phyloP scores from a whole-genome alignment of 2,888 invertebrate species.

The Nephrotoma appendiculata region DNA sequence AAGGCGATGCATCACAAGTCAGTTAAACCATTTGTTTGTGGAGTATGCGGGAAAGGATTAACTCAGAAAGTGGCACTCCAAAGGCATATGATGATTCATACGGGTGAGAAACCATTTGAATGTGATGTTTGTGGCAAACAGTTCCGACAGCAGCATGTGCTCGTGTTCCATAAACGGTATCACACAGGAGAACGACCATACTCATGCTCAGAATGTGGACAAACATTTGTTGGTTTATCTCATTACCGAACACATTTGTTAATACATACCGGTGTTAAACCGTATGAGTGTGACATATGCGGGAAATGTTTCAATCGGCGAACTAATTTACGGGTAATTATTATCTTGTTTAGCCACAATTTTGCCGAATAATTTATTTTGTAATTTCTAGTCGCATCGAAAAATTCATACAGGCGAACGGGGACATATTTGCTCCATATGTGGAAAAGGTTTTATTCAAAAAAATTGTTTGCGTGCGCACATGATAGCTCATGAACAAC shows the following conservation, averaged over 20 bases:
- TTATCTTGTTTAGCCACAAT: too few relatives aligned
- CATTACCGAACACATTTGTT: constrained; percentile 26
- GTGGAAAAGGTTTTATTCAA: constrained; percentile 6
- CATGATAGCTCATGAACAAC: constrained; percentile 12
- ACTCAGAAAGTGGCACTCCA: constrained; percentile 31
- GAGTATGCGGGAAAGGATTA: constrained; percentile 28
- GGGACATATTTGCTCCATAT: constrained; percentile 5
- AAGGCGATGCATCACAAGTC: constrained; percentile 23
- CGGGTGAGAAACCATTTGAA: constrained; percentile 27
- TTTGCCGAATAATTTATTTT: neutral
- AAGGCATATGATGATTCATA: constrained; percentile 21
- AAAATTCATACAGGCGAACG: constrained; percentile 15
- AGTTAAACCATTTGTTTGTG: constrained; percentile 26
- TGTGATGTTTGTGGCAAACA: constrained; percentile 25
- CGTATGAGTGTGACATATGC: constrained; percentile 11
- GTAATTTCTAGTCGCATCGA: constrained; percentile 12
- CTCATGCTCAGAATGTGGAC: constrained; percentile 24
- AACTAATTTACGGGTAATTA: constrained; percentile 14
- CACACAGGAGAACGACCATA: constrained; percentile 27
- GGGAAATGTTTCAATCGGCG: constrained; percentile 18
- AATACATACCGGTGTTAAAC: constrained; percentile 25
- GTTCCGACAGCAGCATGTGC: constrained; percentile 29
- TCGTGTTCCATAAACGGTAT: constrained; percentile 26
- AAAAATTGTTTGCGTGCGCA: constrained; percentile 8
- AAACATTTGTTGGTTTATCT: constrained; percentile 26